Base-by-base conservation (phyloP, 2,113 vertebrate genomes). In the Gambusia affinis region DNA sequence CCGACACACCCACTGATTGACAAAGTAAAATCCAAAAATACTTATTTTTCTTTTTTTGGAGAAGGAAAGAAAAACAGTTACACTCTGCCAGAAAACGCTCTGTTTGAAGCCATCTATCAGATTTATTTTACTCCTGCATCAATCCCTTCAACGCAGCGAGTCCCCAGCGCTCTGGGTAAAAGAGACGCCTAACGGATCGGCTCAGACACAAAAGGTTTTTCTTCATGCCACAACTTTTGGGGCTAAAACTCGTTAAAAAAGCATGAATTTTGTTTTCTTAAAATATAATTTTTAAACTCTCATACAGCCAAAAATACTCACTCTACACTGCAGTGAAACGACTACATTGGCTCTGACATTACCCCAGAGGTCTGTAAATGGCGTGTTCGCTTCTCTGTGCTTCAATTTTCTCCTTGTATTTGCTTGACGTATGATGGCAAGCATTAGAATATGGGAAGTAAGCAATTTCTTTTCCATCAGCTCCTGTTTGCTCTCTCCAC, bases 41-140 rank as follows among this genome's bases (percentile, higher is more conserved):
- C 66, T 0, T 15, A 67, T 64, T 80, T 75, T 84, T 47, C 15
- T 11, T 37, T 0, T 37, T 37, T 11, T 2, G 8, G 8, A 2
- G 35, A 37, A 37, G 11, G 11, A 37, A 37, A 37, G 2, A 1
- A 22, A 42, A 76, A 62, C 64, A 85, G 81, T 84, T 81, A 78
- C 39, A 17, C 62, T 89, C 75, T 82, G 33, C 76, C 69, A 73
- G 79, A 90, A 81, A 80, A 81, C 76, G 69, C 78, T 63, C 79
- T 78, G 81, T 70, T 81, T 78, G 60, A 60, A 86, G 71, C 73
- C 81, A 90, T 84, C 78, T 65, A 77, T 90, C 89, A 89, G 76
- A 6, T 65, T 79, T 87, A 64, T 65, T 82, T 85, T 88, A 83
- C 74, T 79, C 75, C 60, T 24, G 60, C 70, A 74, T 83, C 79